These are phyloP conservation scores for Vicugna pacos DNA, from an alignment of 2,113 vertebrate species.

Conservation along the genomic window DNA sequence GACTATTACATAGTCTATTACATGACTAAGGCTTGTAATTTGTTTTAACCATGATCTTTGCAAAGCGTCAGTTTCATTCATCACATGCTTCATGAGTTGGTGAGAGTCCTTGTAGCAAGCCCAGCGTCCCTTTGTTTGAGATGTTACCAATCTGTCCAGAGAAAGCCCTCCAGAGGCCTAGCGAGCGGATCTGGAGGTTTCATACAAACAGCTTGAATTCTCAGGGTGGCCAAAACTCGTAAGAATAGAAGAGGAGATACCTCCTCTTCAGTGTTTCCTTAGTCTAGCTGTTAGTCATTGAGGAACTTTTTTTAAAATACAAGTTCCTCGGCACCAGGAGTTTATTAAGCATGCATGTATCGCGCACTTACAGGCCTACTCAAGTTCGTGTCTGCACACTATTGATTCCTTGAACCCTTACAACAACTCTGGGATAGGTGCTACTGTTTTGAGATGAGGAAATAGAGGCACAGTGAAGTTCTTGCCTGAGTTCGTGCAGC, in stretches of 20 bases:
- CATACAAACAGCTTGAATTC: not conserved
- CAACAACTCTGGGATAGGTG: not conserved
- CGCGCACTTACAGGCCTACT: not conserved
- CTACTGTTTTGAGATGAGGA: not conserved
- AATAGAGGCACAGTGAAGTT: not conserved
- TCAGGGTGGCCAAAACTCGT: not conserved
- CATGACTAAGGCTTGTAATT: not conserved
- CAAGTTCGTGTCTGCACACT: not conserved
- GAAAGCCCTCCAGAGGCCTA: not conserved
- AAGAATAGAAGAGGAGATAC: not conserved
- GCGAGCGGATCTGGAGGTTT: not conserved
- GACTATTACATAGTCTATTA: not conserved
- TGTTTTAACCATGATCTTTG: conserved; percentile 11
- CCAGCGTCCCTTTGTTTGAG: not conserved
- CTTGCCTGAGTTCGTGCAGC: not conserved
- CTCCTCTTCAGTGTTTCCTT: not conserved
- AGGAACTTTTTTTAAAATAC: not conserved
- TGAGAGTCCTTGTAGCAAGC: not conserved
- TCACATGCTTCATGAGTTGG: not conserved
- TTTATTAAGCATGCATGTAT: not conserved
- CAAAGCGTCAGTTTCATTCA: not conserved
- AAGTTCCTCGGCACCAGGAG: not conserved
- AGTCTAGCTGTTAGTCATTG: not conserved
- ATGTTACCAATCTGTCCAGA: not conserved
- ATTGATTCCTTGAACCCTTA: not conserved